Base-by-base conservation (phyloP, 64 coral and sea anemone genomes). In the Orbicella faveolata region DNA sequence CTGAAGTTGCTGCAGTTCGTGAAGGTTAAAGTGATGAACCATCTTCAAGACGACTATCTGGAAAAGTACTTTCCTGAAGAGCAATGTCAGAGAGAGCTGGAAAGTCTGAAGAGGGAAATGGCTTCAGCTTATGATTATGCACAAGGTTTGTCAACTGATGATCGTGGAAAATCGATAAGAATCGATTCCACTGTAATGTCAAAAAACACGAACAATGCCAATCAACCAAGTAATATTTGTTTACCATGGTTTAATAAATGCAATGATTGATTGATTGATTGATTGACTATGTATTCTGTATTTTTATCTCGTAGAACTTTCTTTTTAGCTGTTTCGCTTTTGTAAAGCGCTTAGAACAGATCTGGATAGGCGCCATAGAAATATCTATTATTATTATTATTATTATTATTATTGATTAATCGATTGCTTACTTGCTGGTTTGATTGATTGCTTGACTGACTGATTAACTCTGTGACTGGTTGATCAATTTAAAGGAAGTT, bases 1-100 rank as follows among this genome's bases (percentile, higher is more conserved):
- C 82, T 85, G 10, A 52, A 85, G n/a, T n/a, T 85, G 37, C 8
- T 85, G 63, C 82, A 85, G 64, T 85, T 72, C 17, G 14, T 85
- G 10, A 85, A 85, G 66, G 82, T 85, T 5, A 85, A 85, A 52
- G 64, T 85, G 23, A 26, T 85, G 39, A 73, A 85, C 23, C 73
- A 85, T 13, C 18, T 85, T 1, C 65, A 85, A 68, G 82, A 85
- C 17, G 63, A 44, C 20, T 85, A 85, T 30, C 21, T 85, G 21
- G 82, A 85, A 23, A 85, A 85, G 11, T 85, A 85, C 36, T 85
- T 85, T 26, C 82, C 82, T 13, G 63, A 69, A 14, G 65, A 85
- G 12, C 65, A 85, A 18, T 85, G 82, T 26, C 41, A 44, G 15
- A 33, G n/a, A 85, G 82, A 85, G 19, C 37, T 85, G 13, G 82